These are phyloP conservation scores for Toxostoma redivivum DNA, from an alignment of 2,113 vertebrate genomes.

Conservation along the genomic window DNA sequence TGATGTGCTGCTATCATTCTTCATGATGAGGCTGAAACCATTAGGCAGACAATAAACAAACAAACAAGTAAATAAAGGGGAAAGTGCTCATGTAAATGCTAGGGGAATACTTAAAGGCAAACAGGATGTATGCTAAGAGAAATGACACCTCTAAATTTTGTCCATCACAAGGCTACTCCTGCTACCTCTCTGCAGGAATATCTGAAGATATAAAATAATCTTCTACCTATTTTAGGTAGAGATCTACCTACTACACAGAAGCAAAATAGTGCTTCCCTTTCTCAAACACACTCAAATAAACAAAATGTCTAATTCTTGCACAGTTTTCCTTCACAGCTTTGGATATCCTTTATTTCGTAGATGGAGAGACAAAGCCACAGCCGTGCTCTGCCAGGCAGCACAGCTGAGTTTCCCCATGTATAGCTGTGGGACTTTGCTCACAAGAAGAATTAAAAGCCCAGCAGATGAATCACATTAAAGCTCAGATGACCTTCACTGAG, in stretches of 20 bases:
- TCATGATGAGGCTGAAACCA: conserved; percentile 19
- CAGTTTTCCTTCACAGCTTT: not conserved
- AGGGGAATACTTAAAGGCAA: not conserved
- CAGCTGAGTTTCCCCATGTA: not conserved
- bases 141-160: not conserved
- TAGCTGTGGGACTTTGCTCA: not conserved
- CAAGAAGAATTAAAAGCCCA: not conserved
- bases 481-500: not conserved
- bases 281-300: not conserved
- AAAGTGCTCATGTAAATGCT: not conserved
- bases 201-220: not conserved
- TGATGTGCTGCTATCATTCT: not conserved
- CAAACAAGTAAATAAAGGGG: not conserved
- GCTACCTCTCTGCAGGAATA: not conserved
- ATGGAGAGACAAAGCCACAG: not conserved
- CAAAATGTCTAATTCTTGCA: not conserved
- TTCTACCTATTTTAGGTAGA: not conserved
- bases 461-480: not conserved
- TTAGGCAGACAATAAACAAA: not conserved
- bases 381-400: not conserved
- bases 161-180: not conserved
- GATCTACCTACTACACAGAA: not conserved
- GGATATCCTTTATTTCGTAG: not conserved
- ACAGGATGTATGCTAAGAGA: not conserved
- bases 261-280: not conserved